Evolutionary conservation across 2,113 vertebrate species (phyloP), one percentile per base, ranked within the genome.

Genomic region (Laticauda laticaudata): DNA sequence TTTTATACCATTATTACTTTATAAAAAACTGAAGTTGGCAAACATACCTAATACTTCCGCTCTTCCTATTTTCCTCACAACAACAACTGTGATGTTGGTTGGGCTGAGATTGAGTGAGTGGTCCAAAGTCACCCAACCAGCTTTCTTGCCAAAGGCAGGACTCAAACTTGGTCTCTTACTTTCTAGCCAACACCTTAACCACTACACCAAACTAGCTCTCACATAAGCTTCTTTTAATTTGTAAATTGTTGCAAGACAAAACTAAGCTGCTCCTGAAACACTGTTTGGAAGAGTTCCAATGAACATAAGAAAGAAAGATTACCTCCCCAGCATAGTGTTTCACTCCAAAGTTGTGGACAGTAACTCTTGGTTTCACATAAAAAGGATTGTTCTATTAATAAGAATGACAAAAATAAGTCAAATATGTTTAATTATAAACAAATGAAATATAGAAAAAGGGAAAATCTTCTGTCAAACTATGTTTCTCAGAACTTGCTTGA

Each of bases 251-350:
- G 85, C 55, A 6, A 95, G 97, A 92, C 86, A 92, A 95, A 93
- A 96, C 91, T 92, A 95, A 94, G 91, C 91, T 96, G 94, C 95
- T 95, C 92, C 43, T 94, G 94, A 95, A 95, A 91, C 59, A 95
- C 56, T 29, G 3, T 85, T 94, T 96, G 95, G 94, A 95, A 92
- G 54, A 92, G 95, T 95, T 95, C 95, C 95, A 95, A 88, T 87
- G 95, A 95, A 94, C 91, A 94, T 96, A 94, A 53, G 91, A 91
- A 92, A 93, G 48, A 94, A 94, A 93, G 96, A 91, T 98, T 97
- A 99, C 99, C 99, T 99, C 99, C 95, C 99, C 99, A 51, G 99
- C 99, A 0, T 99, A 99, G 96, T 99, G 99, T 90, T 97, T 98
- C 95, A 99, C 99, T 96, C 99, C 99, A 92, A 99, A 99, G 96